Conservation (phyloP, 2,797 vertebrate species). For the Onychomys torridus region DNA sequence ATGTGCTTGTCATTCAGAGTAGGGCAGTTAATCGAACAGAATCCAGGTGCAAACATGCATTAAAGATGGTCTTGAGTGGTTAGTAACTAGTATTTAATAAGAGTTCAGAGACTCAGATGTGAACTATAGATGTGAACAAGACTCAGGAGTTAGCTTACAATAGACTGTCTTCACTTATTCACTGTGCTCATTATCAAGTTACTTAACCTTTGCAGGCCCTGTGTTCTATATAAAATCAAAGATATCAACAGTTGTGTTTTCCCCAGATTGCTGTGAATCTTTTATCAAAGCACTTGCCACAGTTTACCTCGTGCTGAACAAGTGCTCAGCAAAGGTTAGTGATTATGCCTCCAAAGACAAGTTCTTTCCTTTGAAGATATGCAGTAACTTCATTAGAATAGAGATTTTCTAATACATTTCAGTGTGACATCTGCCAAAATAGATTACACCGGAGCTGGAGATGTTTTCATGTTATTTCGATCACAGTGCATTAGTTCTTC, state of each 20-base stretch:
- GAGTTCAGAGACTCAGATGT: background rate
- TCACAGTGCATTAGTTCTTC: background rate
- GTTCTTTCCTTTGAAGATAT: conserved; percentile 12
- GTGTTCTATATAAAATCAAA: conserved; percentile 38
- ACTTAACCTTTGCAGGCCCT: background rate
- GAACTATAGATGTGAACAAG: background rate
- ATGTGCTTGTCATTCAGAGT: background rate
- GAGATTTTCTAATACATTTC: conserved; percentile 30
- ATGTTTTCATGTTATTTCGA: conserved; percentile 43
- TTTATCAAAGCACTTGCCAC: background rate
- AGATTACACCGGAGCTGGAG: background rate
- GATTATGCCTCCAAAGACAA: background rate
- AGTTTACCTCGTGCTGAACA: background rate
- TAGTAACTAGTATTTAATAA: background rate
- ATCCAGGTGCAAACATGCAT: background rate
- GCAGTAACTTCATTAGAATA: conserved; percentile 33
- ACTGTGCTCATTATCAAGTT: background rate
- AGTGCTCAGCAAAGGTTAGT: background rate
- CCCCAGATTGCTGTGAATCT: background rate
- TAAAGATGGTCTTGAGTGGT: too few species aligned
- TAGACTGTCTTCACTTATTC: background rate
- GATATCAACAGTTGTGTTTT: background rate
- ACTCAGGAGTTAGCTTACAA: background rate
- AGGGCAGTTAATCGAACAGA: background rate
- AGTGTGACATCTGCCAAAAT: conserved; percentile 47